phyloP scores from a whole-genome alignment of 2,113 vertebrate species.

The Gobio gobio region DNA sequence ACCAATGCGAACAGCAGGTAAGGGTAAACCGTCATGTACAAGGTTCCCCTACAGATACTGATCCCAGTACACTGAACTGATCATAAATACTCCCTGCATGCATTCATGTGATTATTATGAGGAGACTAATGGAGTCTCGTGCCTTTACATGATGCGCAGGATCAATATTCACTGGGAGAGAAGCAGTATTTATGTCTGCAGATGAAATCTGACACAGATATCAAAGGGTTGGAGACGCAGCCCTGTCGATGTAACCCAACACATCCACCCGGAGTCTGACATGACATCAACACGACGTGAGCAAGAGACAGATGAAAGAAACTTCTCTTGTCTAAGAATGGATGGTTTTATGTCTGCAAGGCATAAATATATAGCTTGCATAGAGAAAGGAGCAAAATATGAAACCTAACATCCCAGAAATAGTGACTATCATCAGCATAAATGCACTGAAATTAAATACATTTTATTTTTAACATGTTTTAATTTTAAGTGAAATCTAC shows the following conservation, averaged over 20 bases:
- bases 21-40: neutral
- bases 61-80: neutral
- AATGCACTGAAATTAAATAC: neutral
- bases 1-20: neutral
- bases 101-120: slow-evolving; percentile 58
- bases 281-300: neutral
- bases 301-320: neutral
- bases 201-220: slow-evolving; percentile 68
- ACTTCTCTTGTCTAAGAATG: neutral
- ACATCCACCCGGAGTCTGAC: slow-evolving; percentile 7
- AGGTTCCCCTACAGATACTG: neutral
- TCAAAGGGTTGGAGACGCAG: slow-evolving; percentile 54
- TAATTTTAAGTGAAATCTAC: neutral
- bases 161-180: slow-evolving; percentile 66
- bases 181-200: slow-evolving; percentile 50
- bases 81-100: slow-evolving; percentile 16
- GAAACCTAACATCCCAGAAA: neutral
- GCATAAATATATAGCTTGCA: neutral
- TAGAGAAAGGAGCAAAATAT: neutral
- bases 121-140: slow-evolving; percentile 55
- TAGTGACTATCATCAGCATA: neutral
- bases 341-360: neutral
- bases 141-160: slow-evolving; percentile 71
- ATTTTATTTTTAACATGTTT: neutral
- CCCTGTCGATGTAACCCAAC: slow-evolving; percentile 4